Conservation (phyloP, 2,113 vertebrate species). For the Amia ocellicauda region DNA sequence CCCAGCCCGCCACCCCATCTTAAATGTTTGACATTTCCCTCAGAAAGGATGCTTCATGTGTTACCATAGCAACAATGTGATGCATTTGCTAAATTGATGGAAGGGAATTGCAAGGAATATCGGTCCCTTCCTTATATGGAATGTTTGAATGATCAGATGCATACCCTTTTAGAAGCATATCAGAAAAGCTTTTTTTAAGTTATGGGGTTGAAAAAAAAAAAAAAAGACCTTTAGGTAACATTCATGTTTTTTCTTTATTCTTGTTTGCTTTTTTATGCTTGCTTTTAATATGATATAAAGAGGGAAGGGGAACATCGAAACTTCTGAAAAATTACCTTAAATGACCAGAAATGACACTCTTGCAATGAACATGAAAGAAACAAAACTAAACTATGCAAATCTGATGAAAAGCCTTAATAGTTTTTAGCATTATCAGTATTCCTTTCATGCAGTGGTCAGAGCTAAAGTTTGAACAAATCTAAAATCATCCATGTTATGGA, state of each 20-base stretch:
- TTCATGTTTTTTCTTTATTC: constrained; percentile 5
- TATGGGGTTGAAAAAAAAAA: constrained; percentile 11
- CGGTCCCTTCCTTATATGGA: constrained; percentile 47
- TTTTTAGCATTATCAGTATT: no score
- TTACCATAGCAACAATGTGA: constrained; percentile 52
- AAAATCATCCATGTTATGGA: no score
- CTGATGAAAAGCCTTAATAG: no score
- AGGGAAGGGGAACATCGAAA: neutral
- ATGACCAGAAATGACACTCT: no score
- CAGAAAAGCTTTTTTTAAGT: constrained; percentile 33
- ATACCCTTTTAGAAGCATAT: constrained; percentile 30
- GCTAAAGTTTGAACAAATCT: no score
- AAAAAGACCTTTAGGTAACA: constrained; percentile 5
- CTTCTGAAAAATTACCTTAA: neutral
- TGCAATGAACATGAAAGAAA: no score
- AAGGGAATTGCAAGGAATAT: neutral
- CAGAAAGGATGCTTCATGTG: constrained; percentile 22
- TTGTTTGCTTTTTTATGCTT: neutral
- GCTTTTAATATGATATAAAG: neutral
- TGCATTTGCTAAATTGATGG: constrained; percentile 31
- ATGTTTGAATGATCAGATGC: constrained; percentile 9
- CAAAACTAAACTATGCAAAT: no score
- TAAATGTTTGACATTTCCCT: neutral
- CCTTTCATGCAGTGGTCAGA: no score
- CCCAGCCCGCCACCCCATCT: constrained; percentile 1